These are phyloP conservation scores for Phthorimaea operculella DNA, from an alignment of 1,140 invertebrate genomes.

Conservation along the genomic window DNA sequence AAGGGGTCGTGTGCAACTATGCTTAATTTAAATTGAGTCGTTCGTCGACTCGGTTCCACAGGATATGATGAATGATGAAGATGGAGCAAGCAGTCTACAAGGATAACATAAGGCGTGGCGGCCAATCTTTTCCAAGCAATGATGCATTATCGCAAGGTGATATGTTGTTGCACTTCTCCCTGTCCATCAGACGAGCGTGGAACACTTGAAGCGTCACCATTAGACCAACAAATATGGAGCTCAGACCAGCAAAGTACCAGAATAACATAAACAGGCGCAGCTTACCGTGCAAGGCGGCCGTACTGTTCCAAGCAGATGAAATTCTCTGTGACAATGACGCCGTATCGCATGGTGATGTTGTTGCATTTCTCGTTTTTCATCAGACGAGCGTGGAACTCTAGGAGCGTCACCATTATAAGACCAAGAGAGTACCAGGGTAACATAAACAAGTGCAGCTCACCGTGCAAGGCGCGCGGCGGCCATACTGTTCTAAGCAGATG, in stretches of 20 bases:
- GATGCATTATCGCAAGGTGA: constrained; percentile 45
- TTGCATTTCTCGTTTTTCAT: constrained; percentile 37
- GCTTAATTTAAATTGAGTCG: no score
- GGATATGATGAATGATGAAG: no score
- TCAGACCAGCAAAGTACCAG: no score
- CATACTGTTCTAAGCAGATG: constrained; percentile 44
- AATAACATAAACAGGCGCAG: no score
- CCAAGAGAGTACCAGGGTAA: no score
- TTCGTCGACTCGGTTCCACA: no score
- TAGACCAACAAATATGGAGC: no score
- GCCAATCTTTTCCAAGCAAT: no score
- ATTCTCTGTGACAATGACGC: constrained; percentile 44
- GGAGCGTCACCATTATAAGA: no score
- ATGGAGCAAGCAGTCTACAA: no score
- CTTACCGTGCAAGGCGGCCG: constrained; percentile 50
- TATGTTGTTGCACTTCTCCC: constrained; percentile 41
- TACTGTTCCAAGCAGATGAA: no score
- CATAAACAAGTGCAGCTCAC: constrained; percentile 19
- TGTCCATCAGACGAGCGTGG: constrained; percentile 33
- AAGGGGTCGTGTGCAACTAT: no score
- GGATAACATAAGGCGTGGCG: constrained; percentile 12
- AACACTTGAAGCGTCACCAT: constrained; percentile 41
- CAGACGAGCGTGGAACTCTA: constrained; percentile 38
- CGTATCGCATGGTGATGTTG: constrained; percentile 47
- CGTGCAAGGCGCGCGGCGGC: constrained; percentile 44